phyloP scores from a whole-genome alignment of 2,888 invertebrate species.

The Notodromas monacha region DNA sequence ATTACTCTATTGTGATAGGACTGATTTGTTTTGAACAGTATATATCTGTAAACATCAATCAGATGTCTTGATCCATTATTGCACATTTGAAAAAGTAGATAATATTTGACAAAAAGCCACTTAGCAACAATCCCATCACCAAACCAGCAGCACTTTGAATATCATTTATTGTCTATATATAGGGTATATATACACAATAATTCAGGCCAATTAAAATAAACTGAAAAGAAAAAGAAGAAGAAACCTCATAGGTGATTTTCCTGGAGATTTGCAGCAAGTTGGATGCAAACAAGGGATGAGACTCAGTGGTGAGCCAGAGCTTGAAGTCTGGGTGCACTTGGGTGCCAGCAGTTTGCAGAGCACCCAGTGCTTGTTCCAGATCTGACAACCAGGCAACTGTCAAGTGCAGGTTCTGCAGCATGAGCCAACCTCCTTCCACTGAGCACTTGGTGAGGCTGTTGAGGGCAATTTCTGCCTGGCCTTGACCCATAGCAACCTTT shows the following conservation, averaged over 20 bases:
- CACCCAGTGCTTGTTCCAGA: constrained; percentile 14
- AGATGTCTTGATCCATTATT: too few relatives aligned
- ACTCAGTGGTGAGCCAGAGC: constrained; percentile 59
- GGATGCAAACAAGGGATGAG: constrained; percentile 36
- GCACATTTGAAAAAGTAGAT: too few relatives aligned
- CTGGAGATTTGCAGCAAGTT: constrained; percentile 39
- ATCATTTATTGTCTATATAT: too few relatives aligned
- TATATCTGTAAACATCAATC: too few relatives aligned
- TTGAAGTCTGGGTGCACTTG: constrained; percentile 22
- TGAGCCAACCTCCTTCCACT: constrained; percentile 34
- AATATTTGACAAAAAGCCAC: too few relatives aligned
- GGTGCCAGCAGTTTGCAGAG: too few relatives aligned
- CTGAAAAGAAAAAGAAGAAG: neutral
- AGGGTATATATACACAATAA: constrained; percentile 1
- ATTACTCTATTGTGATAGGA: too few relatives aligned
- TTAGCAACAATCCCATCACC: too few relatives aligned
- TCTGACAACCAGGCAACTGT: constrained; percentile 32
- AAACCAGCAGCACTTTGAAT: too few relatives aligned
- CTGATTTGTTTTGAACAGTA: too few relatives aligned
- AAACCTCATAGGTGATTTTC: constrained; percentile 36
- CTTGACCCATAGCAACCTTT: constrained; percentile 47
- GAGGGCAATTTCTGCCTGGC: constrained; percentile 31
- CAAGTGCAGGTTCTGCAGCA: constrained; percentile 45
- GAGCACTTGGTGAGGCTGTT: constrained; percentile 25
- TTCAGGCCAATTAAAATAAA: neutral